Base-by-base conservation (phyloP, 2,113 vertebrate genomes). In the Cepphus grylle region DNA sequence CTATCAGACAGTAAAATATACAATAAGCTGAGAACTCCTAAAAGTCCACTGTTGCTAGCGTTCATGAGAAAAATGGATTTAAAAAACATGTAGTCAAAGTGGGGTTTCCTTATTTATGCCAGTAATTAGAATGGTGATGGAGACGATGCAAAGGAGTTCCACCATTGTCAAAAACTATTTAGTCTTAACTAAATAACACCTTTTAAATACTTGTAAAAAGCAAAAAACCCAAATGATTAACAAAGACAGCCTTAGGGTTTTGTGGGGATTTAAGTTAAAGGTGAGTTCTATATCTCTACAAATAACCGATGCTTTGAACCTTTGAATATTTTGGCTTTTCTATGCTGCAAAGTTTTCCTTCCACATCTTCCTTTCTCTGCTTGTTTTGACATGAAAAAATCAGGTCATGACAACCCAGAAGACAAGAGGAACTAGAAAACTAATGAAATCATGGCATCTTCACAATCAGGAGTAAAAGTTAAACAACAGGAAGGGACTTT, bases 401-500 rank as follows among this genome's bases (percentile, higher is more conserved):
- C 62, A 88, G 77, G 77, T 79, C 74, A 81, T 7, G 22, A 58
- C 40, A 93, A 73, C 12, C 47, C 0, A 0, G 82, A 88, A 93
- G 63, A 86, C 42, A 81, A 58, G 29, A 83, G 8, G 74, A 94
- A 81, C 47, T 43, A 73, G 62, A 86, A 86, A 92, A 86, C 15
- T 86, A 94, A 93, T 70, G 87, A 96, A 91, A 80, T 77, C 27
- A 42, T 6, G 8, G 61, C 78, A 86, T 77, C 47, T 63, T 79
- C 73, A 81, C 79, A 94, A 83, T 77, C 72, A 88, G 50, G 70
- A 85, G 34, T 47, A 30, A 65, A 94, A 87, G 50, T 77, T 69
- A 80, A 93, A 67, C 34, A 93, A 74, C 58, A 91, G 74, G 88
- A 94, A 82, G 15, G 50, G 38, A 73, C 77, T 94, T 95, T 19